Percentiles rank a stretch among this genome's conserved stretches.
These are phyloP conservation scores for Arenicola marina DNA, from an alignment of 2,888 invertebrate genomes.

Conservation along the genomic window DNA sequence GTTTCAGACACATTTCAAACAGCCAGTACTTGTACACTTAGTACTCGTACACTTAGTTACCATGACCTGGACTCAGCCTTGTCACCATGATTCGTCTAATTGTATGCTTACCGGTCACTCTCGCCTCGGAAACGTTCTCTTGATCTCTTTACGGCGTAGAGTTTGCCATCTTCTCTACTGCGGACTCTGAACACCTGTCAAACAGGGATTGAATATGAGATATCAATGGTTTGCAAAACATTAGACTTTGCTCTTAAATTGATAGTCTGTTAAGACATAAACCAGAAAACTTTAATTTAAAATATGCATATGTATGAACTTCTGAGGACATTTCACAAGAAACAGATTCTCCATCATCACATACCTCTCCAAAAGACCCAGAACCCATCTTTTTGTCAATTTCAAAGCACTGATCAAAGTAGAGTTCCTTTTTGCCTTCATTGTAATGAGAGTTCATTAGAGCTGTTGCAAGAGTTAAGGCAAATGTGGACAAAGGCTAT, in stretches of 20 bases:
- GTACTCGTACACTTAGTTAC: no score
- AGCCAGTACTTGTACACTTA: no score
- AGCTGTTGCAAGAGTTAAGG: conserved; percentile 33
- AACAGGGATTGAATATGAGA: conserved; percentile 6
- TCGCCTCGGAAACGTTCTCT: conserved; percentile 68
- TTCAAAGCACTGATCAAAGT: conserved; percentile 74
- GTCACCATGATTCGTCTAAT: no score
- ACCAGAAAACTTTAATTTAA: no score
- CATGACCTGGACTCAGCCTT: no score
- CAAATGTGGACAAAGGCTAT: background rate
- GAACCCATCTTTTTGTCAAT: conserved; percentile 70
- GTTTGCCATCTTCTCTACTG: conserved; percentile 69
- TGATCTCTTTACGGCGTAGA: conserved; percentile 75
- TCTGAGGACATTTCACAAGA: background rate
- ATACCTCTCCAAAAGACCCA: conserved; percentile 75
- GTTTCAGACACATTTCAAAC: no score
- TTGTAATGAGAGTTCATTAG: conserved; percentile 57
- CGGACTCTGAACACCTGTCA: conserved; percentile 70
- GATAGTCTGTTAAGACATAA: no score
- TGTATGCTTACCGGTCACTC: conserved; percentile 66
- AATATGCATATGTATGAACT: no score
- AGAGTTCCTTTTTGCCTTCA: conserved; percentile 63
- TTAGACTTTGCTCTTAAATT: no score
- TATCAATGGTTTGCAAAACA: no score
- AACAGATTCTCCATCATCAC: conserved; percentile 14